Evolutionary conservation across 1,140 invertebrate genomes (phyloP).

Genomic region (Drosophila jambulina): DNA sequence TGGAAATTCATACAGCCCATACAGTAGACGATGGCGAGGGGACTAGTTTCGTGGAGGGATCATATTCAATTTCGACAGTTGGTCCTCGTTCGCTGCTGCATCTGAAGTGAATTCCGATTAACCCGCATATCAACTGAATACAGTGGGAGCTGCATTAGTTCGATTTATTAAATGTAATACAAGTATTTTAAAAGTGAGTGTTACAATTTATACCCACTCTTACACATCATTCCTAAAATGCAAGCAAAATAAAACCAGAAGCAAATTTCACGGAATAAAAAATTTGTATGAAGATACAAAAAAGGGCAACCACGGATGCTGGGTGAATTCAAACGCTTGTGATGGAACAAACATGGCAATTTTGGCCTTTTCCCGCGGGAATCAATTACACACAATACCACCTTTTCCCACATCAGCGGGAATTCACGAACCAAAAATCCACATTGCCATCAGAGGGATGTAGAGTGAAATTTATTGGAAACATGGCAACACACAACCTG

Average conservation of each 20-base stretch:
- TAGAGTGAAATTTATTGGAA: slow-evolving; percentile 54
- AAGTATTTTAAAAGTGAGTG: too few species aligned
- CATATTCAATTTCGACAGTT: slow-evolving; percentile 34
- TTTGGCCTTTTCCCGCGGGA: slow-evolving; percentile 6
- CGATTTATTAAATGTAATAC: neutral
- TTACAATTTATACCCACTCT: too few species aligned
- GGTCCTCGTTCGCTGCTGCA: neutral
- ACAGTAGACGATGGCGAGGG: neutral
- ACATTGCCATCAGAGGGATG: slow-evolving; percentile 1
- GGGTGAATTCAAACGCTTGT: neutral
- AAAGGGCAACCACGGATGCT: neutral
- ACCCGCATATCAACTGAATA: neutral
- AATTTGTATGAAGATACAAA: neutral
- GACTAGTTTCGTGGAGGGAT: neutral
- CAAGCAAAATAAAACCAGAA: neutral
- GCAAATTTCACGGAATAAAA: neutral
- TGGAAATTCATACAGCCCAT: neutral
- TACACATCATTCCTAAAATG: neutral
- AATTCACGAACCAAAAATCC: slow-evolving; percentile 18
- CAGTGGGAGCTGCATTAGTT: neutral
- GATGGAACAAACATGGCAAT: neutral
- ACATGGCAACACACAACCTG: slow-evolving; percentile 31
- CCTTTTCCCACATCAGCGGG: slow-evolving; percentile 1
- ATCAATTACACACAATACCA: slow-evolving; percentile 12
- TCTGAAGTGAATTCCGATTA: slow-evolving; percentile 12